Evolutionary conservation across 2,113 vertebrate genomes (phyloP), one percentile per base, ranked within the genome.

Genomic region (Gorsachius goisagi): DNA sequence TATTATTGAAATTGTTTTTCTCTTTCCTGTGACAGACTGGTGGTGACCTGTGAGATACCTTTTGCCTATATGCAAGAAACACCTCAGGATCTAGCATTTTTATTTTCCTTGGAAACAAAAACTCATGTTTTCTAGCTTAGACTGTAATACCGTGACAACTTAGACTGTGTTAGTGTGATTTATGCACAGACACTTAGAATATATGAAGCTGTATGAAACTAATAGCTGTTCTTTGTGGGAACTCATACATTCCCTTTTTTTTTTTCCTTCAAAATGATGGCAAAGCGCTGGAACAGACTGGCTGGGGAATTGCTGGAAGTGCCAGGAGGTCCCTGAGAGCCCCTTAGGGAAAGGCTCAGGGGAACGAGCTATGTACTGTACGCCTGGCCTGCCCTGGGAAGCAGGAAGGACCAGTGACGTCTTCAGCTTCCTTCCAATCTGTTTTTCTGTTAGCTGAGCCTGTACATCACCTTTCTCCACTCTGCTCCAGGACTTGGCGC

Each of bases 281-380:
- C 9, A 32, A 69, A 71, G 7, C 37, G 6, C 26, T 89, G 52
- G 44, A 68, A 33, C 20, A 84, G 45, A 18, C 2, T 35, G 35
- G 4, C 2, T 19, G 14, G n/a, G 12, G 22, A 93, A 62, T 8
- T 33, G 26, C 44, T 89, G 26, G 60, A 87, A 82, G 6, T 37
- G 5, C 28, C 9, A 41, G 23, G 15, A 88, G 32, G 7, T 72
- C 47, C 23, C 39, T 64, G 49, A 62, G 30, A 56, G 15, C 8
- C 11, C 5, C 14, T 6, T 14, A 30, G n/a, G 16, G 37, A 85
- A 67, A 67, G 15, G 14, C 8, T 55, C 37, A 56, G 39, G 23
- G 44, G 47, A 85, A 62, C 2, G 0, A 74, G 17, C 21, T 91
- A 14, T 6, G 22, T 39, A 52, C 56, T 0, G 0, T 55, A 63